Base-by-base conservation (phyloP, 64 coral and sea anemone species). In the Pachyseris speciosa region DNA sequence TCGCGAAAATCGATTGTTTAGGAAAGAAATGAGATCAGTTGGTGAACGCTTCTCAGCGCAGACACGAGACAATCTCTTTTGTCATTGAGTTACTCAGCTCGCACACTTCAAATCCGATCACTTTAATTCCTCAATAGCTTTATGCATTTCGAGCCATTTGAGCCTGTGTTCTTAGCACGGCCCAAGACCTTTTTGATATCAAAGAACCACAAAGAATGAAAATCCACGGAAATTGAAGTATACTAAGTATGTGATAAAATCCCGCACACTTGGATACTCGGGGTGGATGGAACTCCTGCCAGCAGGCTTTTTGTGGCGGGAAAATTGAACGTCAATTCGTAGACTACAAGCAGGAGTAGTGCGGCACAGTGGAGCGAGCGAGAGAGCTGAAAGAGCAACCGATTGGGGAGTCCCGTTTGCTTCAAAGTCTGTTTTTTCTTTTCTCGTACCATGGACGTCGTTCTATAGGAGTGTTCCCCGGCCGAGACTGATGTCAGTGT, bases 81-180 rank as follows among this genome's bases (percentile, higher is more conserved):
- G 10, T 57, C 19, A 6, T 45, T 11, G 43, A 45, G 4, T 57
- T 13, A 57, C 19, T 11, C 22, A 64, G 25, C 59, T 64, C 59
- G 27, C 5, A 9, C 22, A 27, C 25, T 7, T 24, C 5, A 64
- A 64, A 26, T 64, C 59, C 5, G 59, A 64, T 64, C 59, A 64
- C 59, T 27, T 10, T 64, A 81, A 81, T 81, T 81, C 77, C 20
- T 81, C 33, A 60, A 63, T 61, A 63, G 36, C 17, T 61, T 59
- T 59, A 15, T 36, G 16, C 7, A 60, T 33, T 29, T 68, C 10
- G 4, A 8, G 16, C 13, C 10, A 39, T 71, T 71, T 71, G 5
- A 5, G 19, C 30, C 16, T 33, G 11, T 39, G 36, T 71, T 71
- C 32, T 71, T 22, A 40, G 13, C 74, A 77, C 31, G 45, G 44